Conservation (phyloP, 37 sponge, comb jelly and placozoan genomes). For the Lycopodina hypogea region DNA sequence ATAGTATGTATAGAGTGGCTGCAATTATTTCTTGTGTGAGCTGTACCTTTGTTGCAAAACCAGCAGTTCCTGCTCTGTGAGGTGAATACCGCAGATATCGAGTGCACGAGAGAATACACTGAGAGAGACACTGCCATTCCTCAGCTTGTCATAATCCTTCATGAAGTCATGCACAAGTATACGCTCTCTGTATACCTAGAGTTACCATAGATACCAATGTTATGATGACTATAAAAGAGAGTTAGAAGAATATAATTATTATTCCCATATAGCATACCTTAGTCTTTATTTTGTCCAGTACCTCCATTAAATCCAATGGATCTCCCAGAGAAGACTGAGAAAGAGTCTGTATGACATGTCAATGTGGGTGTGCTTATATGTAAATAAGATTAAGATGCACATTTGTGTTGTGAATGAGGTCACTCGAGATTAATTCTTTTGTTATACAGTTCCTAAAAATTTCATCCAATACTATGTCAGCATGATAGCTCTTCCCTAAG, state of each 20-base stretch:
- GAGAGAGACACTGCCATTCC: constrained; percentile 59
- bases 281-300: background rate
- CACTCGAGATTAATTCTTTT: too few species aligned
- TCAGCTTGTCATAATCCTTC: constrained; percentile 84
- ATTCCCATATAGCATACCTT: constrained; percentile 7
- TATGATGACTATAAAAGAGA: background rate
- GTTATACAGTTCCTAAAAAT: too few species aligned
- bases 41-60: constrained; percentile 67
- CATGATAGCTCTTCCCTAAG: too few species aligned
- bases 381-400: too few species aligned
- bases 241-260: background rate
- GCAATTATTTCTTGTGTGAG: too few species aligned
- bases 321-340: background rate
- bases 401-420: too few species aligned
- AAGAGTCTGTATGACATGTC: background rate
- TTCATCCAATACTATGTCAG: too few species aligned
- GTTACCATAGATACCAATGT: background rate
- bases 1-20: too few species aligned
- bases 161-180: constrained; percentile 82
- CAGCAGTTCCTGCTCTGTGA: constrained; percentile 57
- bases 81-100: constrained; percentile 79
- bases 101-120: constrained; percentile 79
- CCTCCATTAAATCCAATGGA: background rate
- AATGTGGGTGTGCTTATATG: constrained; percentile 19
- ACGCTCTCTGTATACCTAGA: constrained; percentile 65